A percentile compares a stretch with the other conserved stretches of the same genome.
Conservation (phyloP, 2,888 invertebrate species). For the Agrenia bidenticulata region DNA sequence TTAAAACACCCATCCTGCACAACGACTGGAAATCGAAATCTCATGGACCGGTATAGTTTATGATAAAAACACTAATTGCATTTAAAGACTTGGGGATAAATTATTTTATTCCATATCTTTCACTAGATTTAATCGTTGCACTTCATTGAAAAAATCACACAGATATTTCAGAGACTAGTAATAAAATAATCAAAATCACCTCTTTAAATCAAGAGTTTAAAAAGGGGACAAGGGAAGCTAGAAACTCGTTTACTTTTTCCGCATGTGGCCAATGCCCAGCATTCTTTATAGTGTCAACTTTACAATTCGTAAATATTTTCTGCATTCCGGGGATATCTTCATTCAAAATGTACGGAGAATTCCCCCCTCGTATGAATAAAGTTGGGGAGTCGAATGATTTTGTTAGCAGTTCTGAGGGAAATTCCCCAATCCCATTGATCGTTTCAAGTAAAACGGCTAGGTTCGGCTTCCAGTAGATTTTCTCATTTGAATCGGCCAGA, state of each 20-base stretch:
- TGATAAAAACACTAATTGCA: too few species aligned
- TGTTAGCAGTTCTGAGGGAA: conserved; percentile 60
- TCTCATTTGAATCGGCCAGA: conserved; percentile 67
- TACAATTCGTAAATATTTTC: conserved; percentile 70
- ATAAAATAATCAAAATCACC: too few species aligned
- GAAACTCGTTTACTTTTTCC: conserved; percentile 80
- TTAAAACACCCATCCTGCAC: too few species aligned
- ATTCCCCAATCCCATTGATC: conserved; percentile 66
- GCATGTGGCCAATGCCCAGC: conserved; percentile 94
- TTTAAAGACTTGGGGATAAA: too few species aligned
- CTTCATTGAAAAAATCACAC: too few species aligned
- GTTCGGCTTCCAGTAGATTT: conserved; percentile 79
- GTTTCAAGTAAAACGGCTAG: conserved; percentile 69
- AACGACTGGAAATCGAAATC: too few species aligned
- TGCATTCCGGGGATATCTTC: conserved; percentile 66
- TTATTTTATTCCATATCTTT: too few species aligned
- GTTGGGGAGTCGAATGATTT: conserved; percentile 64
- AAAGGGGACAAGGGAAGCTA: conserved; percentile 66
- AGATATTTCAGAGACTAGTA: too few species aligned
- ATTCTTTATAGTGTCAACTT: conserved; percentile 70
- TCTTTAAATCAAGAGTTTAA: conserved; percentile 55
- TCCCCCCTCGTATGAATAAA: conserved; percentile 78
- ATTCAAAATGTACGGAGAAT: conserved; percentile 72
- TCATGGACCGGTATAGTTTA: too few species aligned
- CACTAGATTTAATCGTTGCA: too few species aligned